Base-by-base conservation (phyloP, 2,888 invertebrate genomes). In the Caradrina kadenii region DNA sequence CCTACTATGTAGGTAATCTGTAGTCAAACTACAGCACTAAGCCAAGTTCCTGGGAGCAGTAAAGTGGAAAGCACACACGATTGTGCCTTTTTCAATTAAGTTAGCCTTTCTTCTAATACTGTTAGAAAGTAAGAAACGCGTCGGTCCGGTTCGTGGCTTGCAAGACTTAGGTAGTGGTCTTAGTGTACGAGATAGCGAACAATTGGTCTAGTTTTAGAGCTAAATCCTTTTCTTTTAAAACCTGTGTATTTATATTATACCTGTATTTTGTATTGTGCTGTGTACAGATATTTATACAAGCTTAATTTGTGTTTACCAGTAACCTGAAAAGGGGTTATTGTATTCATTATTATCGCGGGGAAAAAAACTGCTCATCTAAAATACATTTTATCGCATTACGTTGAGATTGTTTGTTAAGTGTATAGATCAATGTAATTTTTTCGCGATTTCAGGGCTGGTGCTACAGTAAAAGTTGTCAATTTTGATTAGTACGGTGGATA, bases 41-140 rank as follows among this genome's bases (percentile, higher is more conserved):
- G 56, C 56, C 26, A 63, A 61, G 55, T 77, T 63, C 60, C 45
- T 39, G 10, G 50, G 31, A 70, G 63, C 59, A 63, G 60, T 69
- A 63, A 69, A 84, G 58, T 62, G 64, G 65, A 54, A 81, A 70
- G 53, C 73, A 79, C 82, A 82, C 70, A 74, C 76, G 76, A 76
- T 72, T 73, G 74, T 67, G 66, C 61, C 84, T 79, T 82, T 81
- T 82, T 84, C 82, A 82, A 84, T 82, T 84, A 82, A 82, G 72
- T 82, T 75, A 75, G 82, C 69, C 79, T 84, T 82, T 82, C 79
- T 71, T 79, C 61, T 82, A 79, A 82, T 76, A 64, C 55, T 82
- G 80, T 82, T 82, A 66, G 79, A 79, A 79, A 82, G 84, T 72
- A 73, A 59, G 55, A 59, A 67, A 58, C 69, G 54, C 68, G 69